A percentile compares a stretch with the other conserved stretches of the same genome.
Evolutionary conservation across 2,113 vertebrate species (phyloP).

Genomic region (Agelaius phoeniceus): DNA sequence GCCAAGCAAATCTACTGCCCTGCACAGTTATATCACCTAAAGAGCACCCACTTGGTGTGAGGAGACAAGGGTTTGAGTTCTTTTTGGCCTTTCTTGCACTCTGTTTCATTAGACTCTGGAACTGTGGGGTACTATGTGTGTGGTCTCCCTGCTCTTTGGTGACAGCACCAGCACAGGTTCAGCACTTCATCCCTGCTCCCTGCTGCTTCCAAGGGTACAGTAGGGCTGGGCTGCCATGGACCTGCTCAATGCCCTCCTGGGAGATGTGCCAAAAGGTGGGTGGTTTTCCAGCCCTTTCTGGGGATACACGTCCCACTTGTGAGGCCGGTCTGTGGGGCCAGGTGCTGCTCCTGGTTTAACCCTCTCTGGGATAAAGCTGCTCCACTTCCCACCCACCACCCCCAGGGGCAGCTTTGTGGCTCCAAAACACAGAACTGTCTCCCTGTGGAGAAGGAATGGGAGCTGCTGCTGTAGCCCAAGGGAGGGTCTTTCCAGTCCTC

Average conservation of each 20-base stretch:
- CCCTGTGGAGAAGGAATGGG: not conserved
- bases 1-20: not conserved
- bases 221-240: not conserved
- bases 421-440: not conserved
- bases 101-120: not conserved
- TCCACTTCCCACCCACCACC: no score
- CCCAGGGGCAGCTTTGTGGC: not conserved
- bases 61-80: not conserved
- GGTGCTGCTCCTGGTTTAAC: not conserved
- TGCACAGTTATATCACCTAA: not conserved
- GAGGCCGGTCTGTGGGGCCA: not conserved
- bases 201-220: not conserved
- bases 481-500: not conserved
- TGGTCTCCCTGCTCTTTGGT: not conserved
- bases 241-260: not conserved
- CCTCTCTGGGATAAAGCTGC: not conserved
- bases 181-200: not conserved
- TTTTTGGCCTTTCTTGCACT: not conserved
- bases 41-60: not conserved
- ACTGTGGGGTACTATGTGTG: rapidly evolving
- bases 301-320: not conserved
- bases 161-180: not conserved
- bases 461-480: not conserved
- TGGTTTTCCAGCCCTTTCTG: not conserved
- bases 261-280: rapidly evolving